Conservation (phyloP, 2,113 vertebrate species). For the Lynx canadensis region DNA sequence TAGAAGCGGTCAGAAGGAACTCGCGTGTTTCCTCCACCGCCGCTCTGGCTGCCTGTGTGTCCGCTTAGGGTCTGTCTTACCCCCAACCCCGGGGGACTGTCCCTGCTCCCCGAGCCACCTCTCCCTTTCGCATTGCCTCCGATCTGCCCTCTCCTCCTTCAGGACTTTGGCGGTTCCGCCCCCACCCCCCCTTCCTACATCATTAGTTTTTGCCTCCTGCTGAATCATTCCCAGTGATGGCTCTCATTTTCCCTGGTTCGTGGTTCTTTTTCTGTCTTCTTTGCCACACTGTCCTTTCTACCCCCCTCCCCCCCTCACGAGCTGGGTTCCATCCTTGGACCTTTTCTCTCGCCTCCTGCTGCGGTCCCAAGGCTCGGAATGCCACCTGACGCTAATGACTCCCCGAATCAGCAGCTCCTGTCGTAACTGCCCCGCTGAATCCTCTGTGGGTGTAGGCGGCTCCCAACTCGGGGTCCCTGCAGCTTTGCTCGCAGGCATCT, state of each 20-base stretch:
- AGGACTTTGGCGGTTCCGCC: too few relatives aligned
- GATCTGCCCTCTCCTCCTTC: background rate
- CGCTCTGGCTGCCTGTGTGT: rapidly evolving
- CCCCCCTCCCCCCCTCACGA: rapidly evolving
- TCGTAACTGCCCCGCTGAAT: background rate
- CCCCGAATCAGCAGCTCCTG: background rate
- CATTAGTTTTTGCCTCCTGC: background rate
- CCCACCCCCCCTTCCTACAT: background rate
- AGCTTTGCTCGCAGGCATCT: background rate
- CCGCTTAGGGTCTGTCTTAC: background rate
- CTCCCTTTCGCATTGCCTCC: too few relatives aligned
- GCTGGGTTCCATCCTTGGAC: background rate
- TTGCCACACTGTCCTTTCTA: background rate
- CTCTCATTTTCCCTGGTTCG: background rate
- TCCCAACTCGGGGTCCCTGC: background rate
- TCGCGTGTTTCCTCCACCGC: background rate
- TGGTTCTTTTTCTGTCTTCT: background rate
- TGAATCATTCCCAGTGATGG: background rate
- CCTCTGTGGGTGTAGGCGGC: background rate
- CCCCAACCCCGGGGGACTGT: background rate
- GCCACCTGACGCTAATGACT: background rate
- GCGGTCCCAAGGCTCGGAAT: background rate
- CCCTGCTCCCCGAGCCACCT: background rate
- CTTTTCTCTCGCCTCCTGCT: background rate
- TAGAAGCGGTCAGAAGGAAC: background rate